Percentiles rank a stretch among this genome's conserved stretches.
Evolutionary conservation across 2,113 vertebrate species (phyloP).

Genomic region (Amphiprion percula): DNA sequence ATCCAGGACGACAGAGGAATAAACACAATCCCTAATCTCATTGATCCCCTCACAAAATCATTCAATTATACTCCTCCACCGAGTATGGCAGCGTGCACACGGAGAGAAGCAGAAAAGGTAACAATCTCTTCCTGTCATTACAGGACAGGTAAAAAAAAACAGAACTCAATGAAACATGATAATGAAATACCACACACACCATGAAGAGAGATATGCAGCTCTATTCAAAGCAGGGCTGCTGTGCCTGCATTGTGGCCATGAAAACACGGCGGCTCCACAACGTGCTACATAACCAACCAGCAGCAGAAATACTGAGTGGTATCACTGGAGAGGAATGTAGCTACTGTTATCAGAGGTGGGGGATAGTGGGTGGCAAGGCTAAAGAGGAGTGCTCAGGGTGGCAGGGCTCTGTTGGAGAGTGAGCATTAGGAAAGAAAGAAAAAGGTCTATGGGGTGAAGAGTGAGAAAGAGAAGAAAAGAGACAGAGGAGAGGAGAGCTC

Average conservation of each 20-base stretch:
- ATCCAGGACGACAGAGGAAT: slow-evolving; percentile 80
- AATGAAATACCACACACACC: slow-evolving; percentile 55
- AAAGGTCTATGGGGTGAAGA: not conserved
- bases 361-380: slow-evolving; percentile 18
- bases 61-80: slow-evolving; percentile 76
- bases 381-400: slow-evolving; percentile 11
- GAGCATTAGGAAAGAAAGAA: slow-evolving; percentile 28
- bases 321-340: slow-evolving; percentile 62
- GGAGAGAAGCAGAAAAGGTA: slow-evolving; percentile 57
- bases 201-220: slow-evolving; percentile 29
- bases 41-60: slow-evolving; percentile 75
- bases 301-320: slow-evolving; percentile 32
- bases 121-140: slow-evolving; percentile 61
- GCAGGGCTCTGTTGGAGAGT: slow-evolving; percentile 28
- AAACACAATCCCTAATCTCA: slow-evolving; percentile 82
- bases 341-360: slow-evolving; percentile 48
- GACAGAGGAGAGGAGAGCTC: slow-evolving; percentile 40
- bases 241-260: slow-evolving; percentile 37
- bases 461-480: slow-evolving; percentile 11
- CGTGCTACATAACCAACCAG: slow-evolving; percentile 38
- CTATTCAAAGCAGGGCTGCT: slow-evolving; percentile 10
- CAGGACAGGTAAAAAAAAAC: slow-evolving; percentile 19
- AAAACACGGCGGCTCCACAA: slow-evolving; percentile 42
- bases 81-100: slow-evolving; percentile 47
- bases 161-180: slow-evolving; percentile 43